Percentiles rank a stretch among this genome's conserved stretches.
These are phyloP conservation scores for Pelodytes ibericus DNA, from an alignment of 2,797 vertebrate species.

Conservation along the genomic window DNA sequence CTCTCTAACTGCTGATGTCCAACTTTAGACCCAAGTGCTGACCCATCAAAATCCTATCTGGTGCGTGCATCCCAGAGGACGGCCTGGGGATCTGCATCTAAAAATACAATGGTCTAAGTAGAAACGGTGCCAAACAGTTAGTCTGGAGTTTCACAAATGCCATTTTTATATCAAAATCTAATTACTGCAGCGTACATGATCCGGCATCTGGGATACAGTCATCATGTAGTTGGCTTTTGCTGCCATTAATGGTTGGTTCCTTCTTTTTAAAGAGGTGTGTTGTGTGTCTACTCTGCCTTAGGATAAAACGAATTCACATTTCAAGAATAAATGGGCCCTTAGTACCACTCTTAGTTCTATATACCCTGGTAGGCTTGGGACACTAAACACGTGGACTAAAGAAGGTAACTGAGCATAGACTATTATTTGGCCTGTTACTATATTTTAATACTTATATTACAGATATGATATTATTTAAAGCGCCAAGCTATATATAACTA, in stretches of 20 bases:
- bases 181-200: background rate
- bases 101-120: constrained; percentile 11
- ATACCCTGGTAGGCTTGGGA: background rate
- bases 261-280: constrained; percentile 19
- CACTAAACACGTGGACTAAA: background rate
- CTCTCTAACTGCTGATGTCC: constrained; percentile 11
- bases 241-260: constrained; percentile 9
- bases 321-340: background rate
- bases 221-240: constrained; percentile 11
- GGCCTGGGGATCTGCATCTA: background rate
- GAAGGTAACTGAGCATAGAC: background rate
- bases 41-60: constrained; percentile 33
- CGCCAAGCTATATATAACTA: no score
- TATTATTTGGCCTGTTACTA: no score
- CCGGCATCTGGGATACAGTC: constrained; percentile 21
- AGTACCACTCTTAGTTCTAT: background rate
- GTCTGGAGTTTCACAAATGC: background rate
- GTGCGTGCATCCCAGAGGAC: background rate
- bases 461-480: no score
- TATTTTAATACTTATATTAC: no score
- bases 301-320: constrained; percentile 20
- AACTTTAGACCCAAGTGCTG: constrained; percentile 38
- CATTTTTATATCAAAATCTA: background rate
- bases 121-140: constrained; percentile 6
- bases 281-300: background rate